These are phyloP conservation scores for Hesperia comma DNA, from an alignment of 2,888 invertebrate genomes.

Conservation along the genomic window DNA sequence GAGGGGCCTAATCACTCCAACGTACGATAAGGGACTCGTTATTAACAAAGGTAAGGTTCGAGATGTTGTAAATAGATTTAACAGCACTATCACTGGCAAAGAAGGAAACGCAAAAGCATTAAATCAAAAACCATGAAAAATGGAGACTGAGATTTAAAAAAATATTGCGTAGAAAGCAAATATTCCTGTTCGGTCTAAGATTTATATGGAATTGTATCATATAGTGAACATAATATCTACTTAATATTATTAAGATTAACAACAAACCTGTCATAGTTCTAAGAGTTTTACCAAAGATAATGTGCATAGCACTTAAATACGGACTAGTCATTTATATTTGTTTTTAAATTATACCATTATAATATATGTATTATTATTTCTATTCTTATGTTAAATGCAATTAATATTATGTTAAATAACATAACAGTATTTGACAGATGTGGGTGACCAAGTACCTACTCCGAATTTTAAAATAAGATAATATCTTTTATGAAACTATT, in stretches of 20 bases:
- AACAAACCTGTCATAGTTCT: constrained; percentile 7
- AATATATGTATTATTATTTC: constrained; percentile 1
- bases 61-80: constrained; percentile 77
- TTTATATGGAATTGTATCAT: constrained; percentile 47
- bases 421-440: constrained; percentile 39
- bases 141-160: constrained; percentile 50
- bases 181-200: constrained; percentile 53
- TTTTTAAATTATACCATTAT: constrained; percentile 19
- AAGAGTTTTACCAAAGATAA: constrained; percentile 25
- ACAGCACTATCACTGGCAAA: constrained; percentile 57
- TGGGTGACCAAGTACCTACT: constrained; percentile 64
- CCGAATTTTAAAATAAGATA: constrained; percentile 70
- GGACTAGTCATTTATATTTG: constrained; percentile 40
- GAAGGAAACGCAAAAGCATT: constrained; percentile 47
- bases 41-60: constrained; percentile 79
- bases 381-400: constrained; percentile 33
- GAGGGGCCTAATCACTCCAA: constrained; percentile 69
- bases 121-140: constrained; percentile 58
- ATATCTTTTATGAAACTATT: constrained; percentile 50
- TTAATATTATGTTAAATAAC: no score
- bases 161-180: not conserved
- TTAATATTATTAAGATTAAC: constrained; percentile 1
- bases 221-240: constrained; percentile 18
- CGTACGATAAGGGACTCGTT: constrained; percentile 74
- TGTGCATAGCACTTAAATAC: constrained; percentile 47